Conservation (phyloP, 92 coral and sea anemone species). For the Blastomussa wellsi region DNA sequence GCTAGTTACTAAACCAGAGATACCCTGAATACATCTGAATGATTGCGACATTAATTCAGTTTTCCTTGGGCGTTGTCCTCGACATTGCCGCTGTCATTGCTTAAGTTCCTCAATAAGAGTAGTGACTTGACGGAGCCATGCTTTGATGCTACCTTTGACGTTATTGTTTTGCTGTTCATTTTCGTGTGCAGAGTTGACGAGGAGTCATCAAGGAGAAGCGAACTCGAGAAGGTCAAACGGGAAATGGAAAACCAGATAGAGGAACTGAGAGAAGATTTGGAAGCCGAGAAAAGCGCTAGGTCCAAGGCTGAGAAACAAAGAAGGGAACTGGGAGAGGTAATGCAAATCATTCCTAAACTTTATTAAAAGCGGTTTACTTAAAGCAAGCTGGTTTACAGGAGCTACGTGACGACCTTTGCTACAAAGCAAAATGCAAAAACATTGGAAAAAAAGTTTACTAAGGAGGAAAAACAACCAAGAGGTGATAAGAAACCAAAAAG, state of each 20-base stretch:
- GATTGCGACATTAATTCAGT: too few relatives aligned
- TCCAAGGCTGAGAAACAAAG: slow-evolving; percentile 85
- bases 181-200: slow-evolving; percentile 75
- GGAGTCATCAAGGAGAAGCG: slow-evolving; percentile 84
- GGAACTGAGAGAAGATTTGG: slow-evolving; percentile 90
- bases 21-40: too few relatives aligned
- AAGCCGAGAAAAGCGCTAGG: slow-evolving; percentile 84
- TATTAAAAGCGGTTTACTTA: background rate
- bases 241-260: slow-evolving; percentile 90
- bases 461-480: too few relatives aligned
- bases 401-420: too few relatives aligned
- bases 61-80: too few relatives aligned
- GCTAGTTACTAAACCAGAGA: too few relatives aligned
- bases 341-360: background rate
- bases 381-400: background rate
- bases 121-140: background rate
- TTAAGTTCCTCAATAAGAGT: too few relatives aligned
- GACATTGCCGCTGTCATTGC: too few relatives aligned
- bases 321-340: slow-evolving; percentile 85
- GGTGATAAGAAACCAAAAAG: too few relatives aligned
- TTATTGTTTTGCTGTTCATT: background rate
- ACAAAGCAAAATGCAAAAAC: too few relatives aligned
- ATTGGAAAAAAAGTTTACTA: too few relatives aligned
- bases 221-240: slow-evolving; percentile 83
- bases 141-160: background rate